Conservation (phyloP, 2,113 vertebrate genomes). For the Melanerpes aurifrons region DNA sequence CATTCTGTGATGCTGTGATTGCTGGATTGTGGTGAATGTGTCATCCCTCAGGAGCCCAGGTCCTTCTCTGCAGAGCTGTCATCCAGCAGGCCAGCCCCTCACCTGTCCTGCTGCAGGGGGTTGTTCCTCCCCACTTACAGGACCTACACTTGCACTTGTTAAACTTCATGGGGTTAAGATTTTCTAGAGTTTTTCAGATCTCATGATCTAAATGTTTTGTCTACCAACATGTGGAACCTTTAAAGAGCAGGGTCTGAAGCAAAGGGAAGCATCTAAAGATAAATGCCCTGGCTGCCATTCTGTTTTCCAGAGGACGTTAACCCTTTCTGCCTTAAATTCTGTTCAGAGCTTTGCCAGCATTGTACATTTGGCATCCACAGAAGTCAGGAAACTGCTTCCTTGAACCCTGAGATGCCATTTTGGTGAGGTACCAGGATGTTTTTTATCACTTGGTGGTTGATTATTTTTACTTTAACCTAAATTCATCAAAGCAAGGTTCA, state of each 20-base stretch:
- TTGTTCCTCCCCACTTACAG: too few species aligned
- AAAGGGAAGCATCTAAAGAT: neutral
- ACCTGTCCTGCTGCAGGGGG: too few species aligned
- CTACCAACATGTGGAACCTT: neutral
- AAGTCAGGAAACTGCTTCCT: neutral
- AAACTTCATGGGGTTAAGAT: too few species aligned
- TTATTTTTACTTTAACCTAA: neutral
- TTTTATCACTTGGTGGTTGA: neutral
- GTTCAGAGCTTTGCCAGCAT: neutral
- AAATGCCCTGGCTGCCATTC: neutral
- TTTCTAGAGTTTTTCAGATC: too few species aligned
- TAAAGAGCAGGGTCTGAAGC: neutral
- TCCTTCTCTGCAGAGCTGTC: too few species aligned
- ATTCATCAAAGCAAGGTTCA: neutral
- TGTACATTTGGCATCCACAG: neutral
- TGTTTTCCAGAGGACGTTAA: neutral
- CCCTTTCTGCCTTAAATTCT: neutral
- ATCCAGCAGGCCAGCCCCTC: too few species aligned
- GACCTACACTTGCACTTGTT: too few species aligned
- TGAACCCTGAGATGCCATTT: neutral
- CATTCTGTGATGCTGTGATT: too few species aligned
- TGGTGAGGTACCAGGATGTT: neutral
- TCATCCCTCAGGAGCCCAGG: too few species aligned
- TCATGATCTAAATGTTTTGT: neutral
- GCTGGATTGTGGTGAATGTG: too few species aligned